A percentile compares a stretch with the other conserved stretches of the same genome.
Evolutionary conservation across 2,888 invertebrate species (phyloP).

Genomic region (Mantis religiosa): DNA sequence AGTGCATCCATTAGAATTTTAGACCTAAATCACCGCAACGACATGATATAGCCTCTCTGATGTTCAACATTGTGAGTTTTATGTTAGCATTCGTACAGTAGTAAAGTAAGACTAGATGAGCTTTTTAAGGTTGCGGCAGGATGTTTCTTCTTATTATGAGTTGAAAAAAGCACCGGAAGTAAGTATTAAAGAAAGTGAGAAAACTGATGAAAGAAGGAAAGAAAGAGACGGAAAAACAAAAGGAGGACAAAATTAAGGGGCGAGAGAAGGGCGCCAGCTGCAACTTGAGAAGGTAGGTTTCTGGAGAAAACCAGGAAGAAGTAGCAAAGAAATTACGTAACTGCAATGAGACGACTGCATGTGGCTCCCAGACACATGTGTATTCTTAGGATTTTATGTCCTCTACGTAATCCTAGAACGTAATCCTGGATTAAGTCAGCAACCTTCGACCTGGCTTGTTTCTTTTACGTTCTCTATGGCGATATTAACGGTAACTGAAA

Average conservation of each 20-base stretch:
- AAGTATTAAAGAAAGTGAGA: neutral
- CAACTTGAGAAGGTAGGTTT: neutral
- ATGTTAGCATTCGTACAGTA: neutral
- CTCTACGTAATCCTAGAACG: too few relatives aligned
- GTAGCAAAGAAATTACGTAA: neutral
- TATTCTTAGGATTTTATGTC: too few relatives aligned
- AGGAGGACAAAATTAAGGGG: neutral
- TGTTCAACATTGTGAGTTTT: neutral
- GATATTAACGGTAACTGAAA: too few relatives aligned
- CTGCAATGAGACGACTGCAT: neutral
- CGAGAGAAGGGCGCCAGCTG: neutral
- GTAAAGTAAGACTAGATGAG: neutral
- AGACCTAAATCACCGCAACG: too few relatives aligned
- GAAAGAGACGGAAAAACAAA: neutral
- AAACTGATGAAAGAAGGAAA: neutral
- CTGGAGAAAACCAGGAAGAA: neutral
- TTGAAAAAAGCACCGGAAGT: neutral
- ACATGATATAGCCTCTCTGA: too few relatives aligned
- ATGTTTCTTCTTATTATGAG: neutral
- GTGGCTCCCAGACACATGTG: neutral
- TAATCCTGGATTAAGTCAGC: too few relatives aligned
- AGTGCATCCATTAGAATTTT: too few relatives aligned
- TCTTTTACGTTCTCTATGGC: too few relatives aligned
- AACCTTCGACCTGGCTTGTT: too few relatives aligned
- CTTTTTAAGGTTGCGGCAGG: neutral